Percentiles rank a stretch among this genome's conserved stretches.
Evolutionary conservation across 2,113 vertebrate species (phyloP).

Genomic region (Neofelis nebulosa): DNA sequence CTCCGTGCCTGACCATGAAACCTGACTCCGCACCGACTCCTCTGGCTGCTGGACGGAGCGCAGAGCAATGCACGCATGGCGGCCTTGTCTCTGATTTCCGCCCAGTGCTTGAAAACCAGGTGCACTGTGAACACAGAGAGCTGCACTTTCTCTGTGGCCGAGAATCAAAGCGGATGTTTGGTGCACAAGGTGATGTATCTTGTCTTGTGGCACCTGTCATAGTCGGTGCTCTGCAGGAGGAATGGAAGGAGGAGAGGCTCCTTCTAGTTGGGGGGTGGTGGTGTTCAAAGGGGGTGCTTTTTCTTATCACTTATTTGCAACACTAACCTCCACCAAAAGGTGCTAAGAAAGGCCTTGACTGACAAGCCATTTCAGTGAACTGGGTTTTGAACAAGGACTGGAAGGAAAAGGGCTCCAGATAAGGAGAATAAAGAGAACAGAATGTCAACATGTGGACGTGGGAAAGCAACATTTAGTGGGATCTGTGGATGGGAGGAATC

Average conservation of each 20-base stretch:
- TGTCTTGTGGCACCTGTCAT: not conserved
- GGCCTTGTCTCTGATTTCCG: not conserved
- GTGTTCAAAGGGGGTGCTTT: not conserved
- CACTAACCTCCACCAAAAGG: not conserved
- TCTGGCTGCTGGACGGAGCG: not conserved
- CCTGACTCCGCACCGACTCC: conserved; percentile 8
- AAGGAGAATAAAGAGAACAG: not conserved
- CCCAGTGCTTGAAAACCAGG: not conserved
- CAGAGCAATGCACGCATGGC: not conserved
- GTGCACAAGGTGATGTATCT: not conserved
- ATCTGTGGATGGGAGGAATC: not conserved
- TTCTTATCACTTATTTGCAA: not conserved
- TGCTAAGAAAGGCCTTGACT: not conserved
- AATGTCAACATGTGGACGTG: not conserved
- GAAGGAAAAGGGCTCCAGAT: not conserved
- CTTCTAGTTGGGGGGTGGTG: not conserved
- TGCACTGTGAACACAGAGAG: not conserved
- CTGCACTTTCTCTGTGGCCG: not conserved
- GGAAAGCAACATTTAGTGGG: not conserved
- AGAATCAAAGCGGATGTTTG: not conserved
- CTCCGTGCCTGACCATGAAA: conserved; percentile 16
- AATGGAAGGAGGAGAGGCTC: not conserved
- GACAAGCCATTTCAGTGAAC: not conserved
- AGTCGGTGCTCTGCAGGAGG: not conserved
- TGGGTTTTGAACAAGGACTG: not conserved